Evolutionary conservation across 2,113 vertebrate species (phyloP), one percentile per base, ranked within the genome.

Genomic region (Barbus barbus): DNA sequence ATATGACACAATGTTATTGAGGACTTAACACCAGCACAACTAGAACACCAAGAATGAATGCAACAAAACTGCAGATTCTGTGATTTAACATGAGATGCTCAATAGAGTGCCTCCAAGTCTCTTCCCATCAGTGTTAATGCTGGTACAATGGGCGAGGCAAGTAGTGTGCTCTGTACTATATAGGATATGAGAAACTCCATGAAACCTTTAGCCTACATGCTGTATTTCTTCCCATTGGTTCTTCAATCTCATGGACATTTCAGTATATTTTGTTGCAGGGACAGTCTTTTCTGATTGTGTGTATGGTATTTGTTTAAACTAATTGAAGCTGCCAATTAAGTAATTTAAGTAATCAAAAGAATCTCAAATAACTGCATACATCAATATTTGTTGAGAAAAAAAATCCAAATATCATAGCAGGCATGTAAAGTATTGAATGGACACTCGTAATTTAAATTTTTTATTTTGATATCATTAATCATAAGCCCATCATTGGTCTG

Each of bases 61-160:
- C 65, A 31, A 44, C 36, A 61, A 63, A 67, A 14, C 61, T 51
- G 56, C 65, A 65, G 14, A 26, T 51, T 38, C 38, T 41, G 41
- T 53, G 69, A 18, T n/a, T 31, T 31, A 78, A 48, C 33, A 18
- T 38, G 22, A 67, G 22, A 67, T 51, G 53, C 38, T 58, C 24
- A 63, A 51, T 7, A 53, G 31, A 77, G 53, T 38, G 56, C 18
- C 44, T 53, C 26, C 67, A 31, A 63, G 82, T 36, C 41, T 69
- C 46, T 78, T 58, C 53, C 78, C 60, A 87, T 87, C 58, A 75
- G 73, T 60, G 46, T 85, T 81, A 83, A 75, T 87, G 81, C 81
- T 76, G 48, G 61, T 80, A 76, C 9, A 48, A 71, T 36, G 26
- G 24, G 26, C 33, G 26, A 63, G 24, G 41, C 12, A n/a, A 58